phyloP scores from a whole-genome alignment of 2,797 vertebrate species.

The Crotalus adamanteus region DNA sequence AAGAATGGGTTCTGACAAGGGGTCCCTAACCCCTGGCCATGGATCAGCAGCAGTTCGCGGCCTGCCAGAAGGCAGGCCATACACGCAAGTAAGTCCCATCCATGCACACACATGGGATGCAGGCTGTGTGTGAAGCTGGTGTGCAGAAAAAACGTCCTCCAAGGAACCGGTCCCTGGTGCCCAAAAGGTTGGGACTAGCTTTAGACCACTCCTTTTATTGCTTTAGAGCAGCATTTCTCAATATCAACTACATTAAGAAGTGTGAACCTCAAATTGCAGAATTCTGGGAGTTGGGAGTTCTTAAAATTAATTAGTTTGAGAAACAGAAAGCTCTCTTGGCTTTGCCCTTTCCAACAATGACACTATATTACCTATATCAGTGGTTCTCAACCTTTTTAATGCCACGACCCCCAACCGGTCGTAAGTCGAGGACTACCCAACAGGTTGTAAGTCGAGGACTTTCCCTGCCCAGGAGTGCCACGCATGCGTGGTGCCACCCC shows the following conservation, averaged over 20 bases:
- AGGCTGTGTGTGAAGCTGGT: neutral
- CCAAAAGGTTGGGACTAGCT: too few relatives aligned
- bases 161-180: neutral
- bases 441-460: too few relatives aligned
- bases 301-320: neutral
- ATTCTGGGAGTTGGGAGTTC: neutral
- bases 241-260: neutral
- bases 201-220: neutral
- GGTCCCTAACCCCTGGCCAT: neutral
- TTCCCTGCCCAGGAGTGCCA: too few relatives aligned
- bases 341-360: neutral
- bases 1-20: too few relatives aligned
- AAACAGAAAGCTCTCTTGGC: neutral
- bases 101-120: neutral
- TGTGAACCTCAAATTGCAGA: neutral
- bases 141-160: rapidly evolving
- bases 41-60: neutral
- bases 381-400: too few relatives aligned
- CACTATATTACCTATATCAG: neutral
- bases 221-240: neutral
- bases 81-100: neutral
- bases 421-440: too few relatives aligned
- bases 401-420: too few relatives aligned
- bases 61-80: neutral
- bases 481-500: too few relatives aligned